Evolutionary conservation across 2,888 invertebrate species (phyloP), one percentile per base, ranked within the genome.

Genomic region (Macrophya alboannulata): DNA sequence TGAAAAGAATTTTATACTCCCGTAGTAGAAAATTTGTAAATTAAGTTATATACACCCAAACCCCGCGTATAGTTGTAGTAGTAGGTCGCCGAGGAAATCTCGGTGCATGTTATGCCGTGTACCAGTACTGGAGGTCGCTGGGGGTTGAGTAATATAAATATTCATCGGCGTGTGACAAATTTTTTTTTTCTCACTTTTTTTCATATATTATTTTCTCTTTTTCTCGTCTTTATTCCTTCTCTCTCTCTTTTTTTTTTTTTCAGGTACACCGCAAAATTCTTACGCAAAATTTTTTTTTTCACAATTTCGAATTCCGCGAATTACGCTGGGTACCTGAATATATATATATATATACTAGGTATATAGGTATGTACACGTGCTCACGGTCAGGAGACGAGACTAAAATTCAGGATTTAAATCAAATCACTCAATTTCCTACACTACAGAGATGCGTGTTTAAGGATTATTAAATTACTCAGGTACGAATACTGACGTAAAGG

Each of bases 401-500:
- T 17, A 68, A 68, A 68, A 68, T 68, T 68, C 68, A 10, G 6
- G 37, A 68, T 68, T 62, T 25, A 74, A 74, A 45, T 74, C 45
- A 21, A 45, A 74, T 74, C 74, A 45, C 15, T 43, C 21, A 15
- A 48, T 74, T 45, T 37, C 8, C 5, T 15, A 4, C 4, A 31
- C 6, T 68, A n/a, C 71, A 72, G 71, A 43, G 40, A 68, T 12
- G 62, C 68, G 31, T 68, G 37, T 68, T 55, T 37, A 17, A 68
- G 31, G 31, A 68, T 55, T 79, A 74, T 87, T 87, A 82, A 68
- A 68, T 48, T 21, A 77, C 4, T 37, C 31, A 48, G 25, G 15
- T 9, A 51, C 15, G 48, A 76, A 76, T 25, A 55, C 43, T 74
- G 8, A 74, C 31, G 74, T 84, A 84, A 31, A 45, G 55, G 55